Evolutionary conservation across 2,113 vertebrate genomes (phyloP), one percentile per base, ranked within the genome.

Genomic region (Elephantulus edwardii): DNA sequence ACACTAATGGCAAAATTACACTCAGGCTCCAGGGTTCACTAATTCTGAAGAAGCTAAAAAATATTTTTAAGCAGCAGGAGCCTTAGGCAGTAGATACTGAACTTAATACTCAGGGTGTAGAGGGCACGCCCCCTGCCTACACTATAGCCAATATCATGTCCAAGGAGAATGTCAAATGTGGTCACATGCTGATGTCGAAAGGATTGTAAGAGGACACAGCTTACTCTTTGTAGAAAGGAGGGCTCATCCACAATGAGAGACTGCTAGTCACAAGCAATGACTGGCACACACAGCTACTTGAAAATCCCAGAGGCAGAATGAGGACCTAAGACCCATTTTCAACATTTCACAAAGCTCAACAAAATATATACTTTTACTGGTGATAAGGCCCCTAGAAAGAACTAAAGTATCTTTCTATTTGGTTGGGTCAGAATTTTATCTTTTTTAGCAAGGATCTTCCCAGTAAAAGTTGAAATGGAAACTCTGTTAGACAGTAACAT

Each of bases 361-460:
- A 79, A 60, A 46, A 74, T 12, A 42, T 81, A 56, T 35, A 79
- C 50, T 58, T 86, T 80, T 30, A 83, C 38, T 40, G 74, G 42
- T 60, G 88, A 22, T 66, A 64, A 88, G 77, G 48, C 68, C 86
- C 74, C 2, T 92, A 35, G 52, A 88, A 80, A 60, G 62, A 86
- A 89, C 66, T 83, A 90, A 70, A 79, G 71, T 58, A 48, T 46
- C 68, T 11, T 10, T 70, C 33, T 92, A 62, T 94, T 35, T 83
- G 54, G 35, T 50, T 84, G 82, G 26, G 26, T 33, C 70, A 93
- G 56, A 89, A 86, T 64, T 72, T 46, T 52, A 81, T 35, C 54
- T 48, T 79, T 83, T 86, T 6, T 48, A 92, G 62, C 66, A 77
- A 74, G 9, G 22, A 68, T 35, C 87, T 68, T 91, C 64, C 60